phyloP scores from a whole-genome alignment of 2,113 vertebrate species.

The Pampusana beccarii region DNA sequence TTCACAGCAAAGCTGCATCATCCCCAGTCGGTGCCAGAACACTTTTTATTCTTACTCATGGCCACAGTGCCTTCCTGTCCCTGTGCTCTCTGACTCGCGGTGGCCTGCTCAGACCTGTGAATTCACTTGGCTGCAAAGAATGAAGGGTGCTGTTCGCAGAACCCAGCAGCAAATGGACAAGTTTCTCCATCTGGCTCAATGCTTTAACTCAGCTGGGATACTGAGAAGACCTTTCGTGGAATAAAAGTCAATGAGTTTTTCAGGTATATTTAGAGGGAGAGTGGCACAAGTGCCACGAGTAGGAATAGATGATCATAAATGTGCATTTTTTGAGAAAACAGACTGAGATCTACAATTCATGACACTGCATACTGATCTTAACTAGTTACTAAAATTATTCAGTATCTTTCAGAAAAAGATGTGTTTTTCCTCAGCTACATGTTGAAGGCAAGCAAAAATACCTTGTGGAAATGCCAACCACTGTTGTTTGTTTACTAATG shows the following conservation, averaged over 20 bases:
- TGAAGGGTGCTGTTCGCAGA: neutral
- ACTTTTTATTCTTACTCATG: neutral
- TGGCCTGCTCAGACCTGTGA: neutral
- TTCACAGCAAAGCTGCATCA: neutral
- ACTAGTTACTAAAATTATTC: neutral
- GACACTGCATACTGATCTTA: neutral
- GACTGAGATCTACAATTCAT: neutral
- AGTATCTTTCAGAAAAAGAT: neutral
- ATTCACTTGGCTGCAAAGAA: neutral
- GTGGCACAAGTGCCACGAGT: neutral
- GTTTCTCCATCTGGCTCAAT: neutral
- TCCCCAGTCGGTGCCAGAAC: neutral
- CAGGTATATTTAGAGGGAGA: neutral
- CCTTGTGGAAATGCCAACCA: neutral
- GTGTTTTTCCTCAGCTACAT: neutral
- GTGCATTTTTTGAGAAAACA: neutral
- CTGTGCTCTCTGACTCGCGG: neutral
- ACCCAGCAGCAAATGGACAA: neutral
- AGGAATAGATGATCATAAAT: neutral
- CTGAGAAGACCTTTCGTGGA: neutral
- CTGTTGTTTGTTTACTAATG: neutral
- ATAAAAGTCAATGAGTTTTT: neutral
- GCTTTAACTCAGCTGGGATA: neutral
- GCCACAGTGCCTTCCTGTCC: neutral
- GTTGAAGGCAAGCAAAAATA: neutral